A percentile compares a stretch with the other conserved stretches of the same genome.
Conservation (phyloP, 2,888 invertebrate species). For the Tinea trinotella region DNA sequence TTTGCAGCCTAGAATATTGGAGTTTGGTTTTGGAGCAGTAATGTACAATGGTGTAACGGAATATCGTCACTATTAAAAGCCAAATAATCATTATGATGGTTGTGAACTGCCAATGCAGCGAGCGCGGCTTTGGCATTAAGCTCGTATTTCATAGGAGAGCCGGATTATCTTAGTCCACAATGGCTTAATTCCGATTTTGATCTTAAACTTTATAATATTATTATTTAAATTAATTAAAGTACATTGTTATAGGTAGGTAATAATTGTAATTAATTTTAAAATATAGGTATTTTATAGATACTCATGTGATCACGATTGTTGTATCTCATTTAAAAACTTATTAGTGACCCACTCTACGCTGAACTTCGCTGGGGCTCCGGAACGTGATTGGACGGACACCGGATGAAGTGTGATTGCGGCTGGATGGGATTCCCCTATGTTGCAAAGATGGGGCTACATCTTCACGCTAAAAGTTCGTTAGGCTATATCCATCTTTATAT, state of each 20-base stretch:
- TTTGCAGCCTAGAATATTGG: neutral
- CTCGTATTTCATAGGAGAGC: slow-evolving; percentile 9
- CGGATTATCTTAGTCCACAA: slow-evolving; percentile 6
- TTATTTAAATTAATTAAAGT: neutral
- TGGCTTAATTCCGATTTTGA: slow-evolving; percentile 2
- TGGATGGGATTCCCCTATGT: too few species aligned
- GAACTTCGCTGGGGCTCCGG: too few species aligned
- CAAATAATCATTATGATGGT: slow-evolving; percentile 2
- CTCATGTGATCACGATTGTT: too few species aligned
- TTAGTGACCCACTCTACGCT: too few species aligned
- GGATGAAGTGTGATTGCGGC: too few species aligned
- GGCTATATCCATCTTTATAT: too few species aligned
- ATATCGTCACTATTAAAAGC: neutral
- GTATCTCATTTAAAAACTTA: too few species aligned
- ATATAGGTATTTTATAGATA: too few species aligned
- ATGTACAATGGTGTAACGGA: neutral
- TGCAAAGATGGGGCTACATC: too few species aligned
- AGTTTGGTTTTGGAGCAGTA: neutral
- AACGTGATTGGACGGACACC: too few species aligned
- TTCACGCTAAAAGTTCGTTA: too few species aligned
- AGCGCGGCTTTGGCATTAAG: slow-evolving; percentile 27
- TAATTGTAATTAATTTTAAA: too few species aligned
- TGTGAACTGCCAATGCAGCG: slow-evolving; percentile 29
- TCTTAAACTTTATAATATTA: neutral
- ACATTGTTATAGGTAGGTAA: neutral